These are phyloP conservation scores for Saimiri boliviensis DNA, from an alignment of 2,113 vertebrate species.

Conservation along the genomic window DNA sequence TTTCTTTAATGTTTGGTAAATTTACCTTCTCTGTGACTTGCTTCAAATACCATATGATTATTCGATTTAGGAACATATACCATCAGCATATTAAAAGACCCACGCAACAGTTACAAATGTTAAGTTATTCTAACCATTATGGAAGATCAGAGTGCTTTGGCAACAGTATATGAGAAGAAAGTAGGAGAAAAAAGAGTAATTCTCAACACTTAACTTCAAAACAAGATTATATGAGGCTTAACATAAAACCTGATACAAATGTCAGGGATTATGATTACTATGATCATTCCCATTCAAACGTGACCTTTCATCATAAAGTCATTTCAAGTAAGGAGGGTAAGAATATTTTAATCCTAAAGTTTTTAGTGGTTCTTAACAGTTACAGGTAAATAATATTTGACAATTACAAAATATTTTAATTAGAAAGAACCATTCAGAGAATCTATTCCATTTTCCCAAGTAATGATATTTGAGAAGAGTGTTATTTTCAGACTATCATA, in stretches of 20 bases:
- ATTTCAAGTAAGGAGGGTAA: neutral
- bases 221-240: neutral
- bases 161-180: neutral
- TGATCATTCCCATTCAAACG: neutral
- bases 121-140: neutral
- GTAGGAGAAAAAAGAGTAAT: neutral
- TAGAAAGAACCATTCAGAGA: neutral
- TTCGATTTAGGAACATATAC: neutral
- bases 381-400: neutral
- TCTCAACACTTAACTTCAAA: neutral
- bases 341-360: neutral
- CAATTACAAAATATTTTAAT: neutral
- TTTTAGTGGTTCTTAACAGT: neutral
- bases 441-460: neutral
- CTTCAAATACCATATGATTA: neutral
- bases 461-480: neutral
- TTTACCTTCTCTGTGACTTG: conserved; percentile 2
- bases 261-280: neutral
- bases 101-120: neutral
- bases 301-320: neutral
- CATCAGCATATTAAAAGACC: neutral
- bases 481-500: neutral
- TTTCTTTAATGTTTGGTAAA: neutral
- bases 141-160: neutral
- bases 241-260: neutral